Base-by-base conservation (phyloP, 2,888 invertebrate species). In the Xanthia icteritia region DNA sequence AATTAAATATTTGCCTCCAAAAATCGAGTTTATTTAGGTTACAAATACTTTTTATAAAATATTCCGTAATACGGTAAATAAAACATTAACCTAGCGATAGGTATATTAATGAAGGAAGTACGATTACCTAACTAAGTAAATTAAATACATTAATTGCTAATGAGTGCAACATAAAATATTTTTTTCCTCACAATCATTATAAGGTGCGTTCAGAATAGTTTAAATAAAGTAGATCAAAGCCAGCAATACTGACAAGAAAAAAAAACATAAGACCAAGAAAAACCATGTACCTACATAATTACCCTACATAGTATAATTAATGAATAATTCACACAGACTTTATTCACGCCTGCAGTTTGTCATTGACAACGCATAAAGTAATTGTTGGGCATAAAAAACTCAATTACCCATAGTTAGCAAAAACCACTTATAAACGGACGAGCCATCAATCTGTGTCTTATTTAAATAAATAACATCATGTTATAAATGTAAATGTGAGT, bases 391-490 rank as follows among this genome's bases (percentile, higher is more conserved):
- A 83, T 86, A 83, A 85, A 85, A 85, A 86, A 78, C 74, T 81
- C 76, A 86, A 85, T 86, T 75, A 85, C 15, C 81, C 73, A 48
- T 85, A 84, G 61, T 74, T 74, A 85, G 85, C 61, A 78, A 84
- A 84, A 85, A 81, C 86, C 87, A 86, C 84, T 86, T 79, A 82
- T 74, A 75, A 64, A 69, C 73, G 11, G 56, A 73, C 11, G 58
- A 76, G 63, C 66, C 73, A 84, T 86, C 74, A 86, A 86, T 86
- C 84, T 82, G 72, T 82, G 74, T 77, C 73, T 79, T 67, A 84
- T 86, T 84, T 85, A 74, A 83, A 86, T 86, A 85, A 84, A 86
- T 81, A 79, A 76, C 76, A 80, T 68, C 70, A 73, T 72, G 76
- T 82, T 74, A 81, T 73, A 80, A 79, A 86, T 86, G 84, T 76